Evolutionary conservation across 2,888 invertebrate genomes (phyloP).

Genomic region (Nasonia oneida): DNA sequence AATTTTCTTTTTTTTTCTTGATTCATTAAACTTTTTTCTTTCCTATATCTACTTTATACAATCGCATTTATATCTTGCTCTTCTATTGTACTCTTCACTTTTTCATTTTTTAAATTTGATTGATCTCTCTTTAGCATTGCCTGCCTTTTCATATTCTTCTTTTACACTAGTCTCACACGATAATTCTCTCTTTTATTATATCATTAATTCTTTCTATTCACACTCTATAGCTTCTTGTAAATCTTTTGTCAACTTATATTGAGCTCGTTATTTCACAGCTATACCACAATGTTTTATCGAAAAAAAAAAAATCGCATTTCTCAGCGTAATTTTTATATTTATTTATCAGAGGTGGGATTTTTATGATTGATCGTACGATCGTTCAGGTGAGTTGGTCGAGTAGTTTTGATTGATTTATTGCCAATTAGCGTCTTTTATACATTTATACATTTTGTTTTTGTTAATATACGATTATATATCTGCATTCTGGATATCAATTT

Average conservation of each 20-base stretch:
- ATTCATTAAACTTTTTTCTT: slow-evolving; percentile 67
- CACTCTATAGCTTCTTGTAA: slow-evolving; percentile 14
- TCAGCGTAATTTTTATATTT: not conserved
- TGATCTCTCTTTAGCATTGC: slow-evolving; percentile 50
- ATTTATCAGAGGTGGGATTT: not conserved
- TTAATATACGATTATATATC: slow-evolving; percentile 11
- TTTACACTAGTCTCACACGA: slow-evolving; percentile 7
- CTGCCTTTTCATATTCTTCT: slow-evolving; percentile 32
- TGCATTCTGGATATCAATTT: not conserved
- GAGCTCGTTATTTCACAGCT: slow-evolving; percentile 45
- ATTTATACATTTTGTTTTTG: not conserved
- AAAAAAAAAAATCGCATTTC: not conserved
- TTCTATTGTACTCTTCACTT: slow-evolving; percentile 57
- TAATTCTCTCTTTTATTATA: slow-evolving; percentile 8
- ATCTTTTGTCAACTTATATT: slow-evolving; percentile 1
- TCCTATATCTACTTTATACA: slow-evolving; percentile 9
- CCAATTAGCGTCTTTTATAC: not conserved
- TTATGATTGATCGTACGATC: not conserved
- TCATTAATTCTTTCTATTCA: slow-evolving; percentile 53
- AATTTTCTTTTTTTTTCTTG: slow-evolving; percentile 65
- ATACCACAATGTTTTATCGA: not conserved
- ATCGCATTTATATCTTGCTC: slow-evolving; percentile 61
- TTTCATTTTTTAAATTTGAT: slow-evolving; percentile 61
- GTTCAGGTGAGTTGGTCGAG: slow-evolving; percentile 49
- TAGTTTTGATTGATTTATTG: not conserved